phyloP scores from a whole-genome alignment of 2,888 invertebrate genomes.

The Papilio demoleus region DNA sequence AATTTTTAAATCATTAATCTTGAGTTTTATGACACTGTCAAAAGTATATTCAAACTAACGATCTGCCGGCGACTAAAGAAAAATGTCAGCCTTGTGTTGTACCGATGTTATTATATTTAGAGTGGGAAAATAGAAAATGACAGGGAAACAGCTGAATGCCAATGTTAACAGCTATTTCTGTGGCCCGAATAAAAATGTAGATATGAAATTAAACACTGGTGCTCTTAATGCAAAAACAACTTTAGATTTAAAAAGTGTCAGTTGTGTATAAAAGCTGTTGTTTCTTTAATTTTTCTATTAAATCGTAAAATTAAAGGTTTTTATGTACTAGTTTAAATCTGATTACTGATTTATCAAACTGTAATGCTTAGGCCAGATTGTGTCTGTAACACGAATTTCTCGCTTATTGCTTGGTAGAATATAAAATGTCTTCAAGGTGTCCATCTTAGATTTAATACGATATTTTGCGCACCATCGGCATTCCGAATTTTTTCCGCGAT shows the following conservation, averaged over 20 bases:
- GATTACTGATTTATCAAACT: too few species aligned
- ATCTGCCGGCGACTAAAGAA: constrained; percentile 54
- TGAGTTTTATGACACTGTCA: constrained; percentile 47
- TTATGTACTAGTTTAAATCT: too few species aligned
- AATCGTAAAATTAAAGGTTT: too few species aligned
- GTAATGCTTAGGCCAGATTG: too few species aligned
- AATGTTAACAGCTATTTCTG: constrained; percentile 75
- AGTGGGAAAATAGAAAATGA: constrained; percentile 73
- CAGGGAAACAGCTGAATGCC: constrained; percentile 76
- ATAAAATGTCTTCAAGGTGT: too few species aligned
- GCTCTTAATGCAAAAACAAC: constrained; percentile 42
- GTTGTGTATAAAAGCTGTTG: too few species aligned
- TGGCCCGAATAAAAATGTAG: constrained; percentile 58
- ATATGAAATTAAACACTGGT: constrained; percentile 51
- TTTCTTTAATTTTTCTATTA: background rate
- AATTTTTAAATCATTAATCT: constrained; percentile 41
- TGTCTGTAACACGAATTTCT: too few species aligned
- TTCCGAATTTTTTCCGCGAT: too few species aligned
- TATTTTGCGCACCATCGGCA: too few species aligned
- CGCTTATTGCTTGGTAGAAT: too few species aligned
- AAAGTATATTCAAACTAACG: constrained; percentile 54
- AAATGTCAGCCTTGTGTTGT: constrained; percentile 69
- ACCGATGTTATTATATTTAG: constrained; percentile 66
- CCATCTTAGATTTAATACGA: too few species aligned
- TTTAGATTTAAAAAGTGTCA: constrained; percentile 41